Evolutionary conservation across 2,888 invertebrate species (phyloP).

Genomic region (Pasiphila rectangulata): DNA sequence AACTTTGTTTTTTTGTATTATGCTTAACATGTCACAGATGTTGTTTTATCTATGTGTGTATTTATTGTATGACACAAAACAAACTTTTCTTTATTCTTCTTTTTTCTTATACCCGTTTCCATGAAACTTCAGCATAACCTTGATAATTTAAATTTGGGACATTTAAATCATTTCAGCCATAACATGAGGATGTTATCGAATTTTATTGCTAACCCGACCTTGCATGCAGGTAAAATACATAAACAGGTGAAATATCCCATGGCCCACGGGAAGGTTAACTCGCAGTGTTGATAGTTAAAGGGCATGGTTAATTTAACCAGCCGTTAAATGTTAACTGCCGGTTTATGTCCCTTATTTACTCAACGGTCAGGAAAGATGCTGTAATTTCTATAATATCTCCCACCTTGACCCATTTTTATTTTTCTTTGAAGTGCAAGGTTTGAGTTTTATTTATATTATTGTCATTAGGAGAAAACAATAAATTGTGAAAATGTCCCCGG

Average conservation of each 20-base stretch:
- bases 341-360: slow-evolving; percentile 16
- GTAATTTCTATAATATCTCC: slow-evolving; percentile 5
- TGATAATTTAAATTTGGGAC: too few relatives aligned
- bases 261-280: slow-evolving; percentile 59
- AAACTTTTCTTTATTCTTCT: too few relatives aligned
- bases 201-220: slow-evolving; percentile 4
- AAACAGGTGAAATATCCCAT: slow-evolving; percentile 30
- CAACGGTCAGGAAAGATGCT: background rate
- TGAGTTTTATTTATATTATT: background rate
- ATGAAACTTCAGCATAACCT: too few relatives aligned
- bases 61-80: too few relatives aligned
- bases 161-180: too few relatives aligned
- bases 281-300: background rate
- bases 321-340: slow-evolving; percentile 12
- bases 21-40: too few relatives aligned
- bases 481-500: too few relatives aligned
- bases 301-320: slow-evolving; percentile 3
- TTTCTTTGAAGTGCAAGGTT: slow-evolving; percentile 3
- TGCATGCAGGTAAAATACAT: slow-evolving; percentile 2
- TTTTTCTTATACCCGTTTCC: too few relatives aligned
- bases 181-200: too few relatives aligned
- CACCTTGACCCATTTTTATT: slow-evolving; percentile 5
- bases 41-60: too few relatives aligned
- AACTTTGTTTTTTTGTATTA: too few relatives aligned
- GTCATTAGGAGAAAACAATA: too few relatives aligned